Conservation (phyloP, 2,888 invertebrate genomes). For the Parasteatoda lunata region DNA sequence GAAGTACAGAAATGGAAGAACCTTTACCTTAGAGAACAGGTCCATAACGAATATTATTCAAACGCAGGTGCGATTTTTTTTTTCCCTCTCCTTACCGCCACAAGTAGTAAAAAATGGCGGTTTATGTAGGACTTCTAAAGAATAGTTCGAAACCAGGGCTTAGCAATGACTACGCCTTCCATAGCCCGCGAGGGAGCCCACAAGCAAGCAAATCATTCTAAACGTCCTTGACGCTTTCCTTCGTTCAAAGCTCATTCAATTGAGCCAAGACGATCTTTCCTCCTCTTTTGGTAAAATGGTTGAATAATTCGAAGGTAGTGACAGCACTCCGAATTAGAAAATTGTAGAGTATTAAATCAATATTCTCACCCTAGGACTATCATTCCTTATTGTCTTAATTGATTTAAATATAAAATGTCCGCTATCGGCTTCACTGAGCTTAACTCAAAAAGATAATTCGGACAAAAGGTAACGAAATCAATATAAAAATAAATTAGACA, state of each 20-base stretch:
- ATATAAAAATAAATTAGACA: too few relatives aligned
- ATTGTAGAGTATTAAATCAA: too few relatives aligned
- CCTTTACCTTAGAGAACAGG: constrained; percentile 3
- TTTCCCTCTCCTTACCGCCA: not conserved
- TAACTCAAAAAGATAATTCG: too few relatives aligned
- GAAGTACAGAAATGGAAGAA: not conserved
- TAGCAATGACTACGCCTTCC: constrained; percentile 3
- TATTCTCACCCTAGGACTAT: too few relatives aligned
- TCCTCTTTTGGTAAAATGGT: not conserved
- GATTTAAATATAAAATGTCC: too few relatives aligned
- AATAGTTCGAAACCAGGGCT: not conserved
- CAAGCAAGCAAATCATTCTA: not conserved
- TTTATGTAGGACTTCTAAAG: not conserved
- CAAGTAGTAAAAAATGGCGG: not conserved
- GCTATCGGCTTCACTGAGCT: too few relatives aligned
- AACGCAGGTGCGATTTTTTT: constrained; percentile 19
- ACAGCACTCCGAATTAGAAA: too few relatives aligned
- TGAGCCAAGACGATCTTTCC: not conserved
- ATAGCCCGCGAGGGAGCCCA: not conserved
- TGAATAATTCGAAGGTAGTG: too few relatives aligned
- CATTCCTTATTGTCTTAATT: too few relatives aligned
- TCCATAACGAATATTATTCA: constrained; percentile 9
- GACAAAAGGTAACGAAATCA: too few relatives aligned
- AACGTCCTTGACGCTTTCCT: not conserved
- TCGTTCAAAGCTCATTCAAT: not conserved